These are phyloP conservation scores for Drosophila takahashii DNA, from an alignment of 1,140 invertebrate genomes.

Conservation along the genomic window DNA sequence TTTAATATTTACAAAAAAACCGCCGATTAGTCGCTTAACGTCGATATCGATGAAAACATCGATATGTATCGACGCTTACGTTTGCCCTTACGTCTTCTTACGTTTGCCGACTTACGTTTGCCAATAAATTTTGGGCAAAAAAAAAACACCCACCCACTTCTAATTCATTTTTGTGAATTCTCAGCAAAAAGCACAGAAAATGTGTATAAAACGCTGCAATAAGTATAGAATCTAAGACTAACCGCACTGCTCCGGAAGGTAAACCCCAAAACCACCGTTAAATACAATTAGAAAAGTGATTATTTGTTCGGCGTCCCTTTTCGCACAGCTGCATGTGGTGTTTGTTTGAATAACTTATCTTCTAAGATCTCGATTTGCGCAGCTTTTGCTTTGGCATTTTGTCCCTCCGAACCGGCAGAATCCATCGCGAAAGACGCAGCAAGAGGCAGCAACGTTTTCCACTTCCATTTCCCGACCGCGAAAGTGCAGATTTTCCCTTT, in stretches of 20 bases:
- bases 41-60: no score
- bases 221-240: neutral
- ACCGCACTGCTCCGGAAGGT: neutral
- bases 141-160: no score
- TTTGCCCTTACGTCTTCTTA: neutral
- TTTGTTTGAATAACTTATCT: neutral
- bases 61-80: no score
- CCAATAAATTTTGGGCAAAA: no score
- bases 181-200: neutral
- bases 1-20: no score
- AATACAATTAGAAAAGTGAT: neutral
- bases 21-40: no score
- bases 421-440: slow-evolving; percentile 47
- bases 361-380: slow-evolving; percentile 3
- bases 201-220: neutral
- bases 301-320: neutral
- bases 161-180: neutral
- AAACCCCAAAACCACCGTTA: neutral
- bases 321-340: slow-evolving; percentile 14
- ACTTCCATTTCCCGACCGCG: no score
- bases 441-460: slow-evolving; percentile 2
- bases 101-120: no score
- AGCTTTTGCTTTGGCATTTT: slow-evolving; percentile 31
- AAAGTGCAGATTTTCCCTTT: slow-evolving; percentile 3
- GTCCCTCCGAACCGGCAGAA: slow-evolving; percentile 18